Base-by-base conservation (phyloP, 1,140 invertebrate genomes). In the Potamilus streckersoni region DNA sequence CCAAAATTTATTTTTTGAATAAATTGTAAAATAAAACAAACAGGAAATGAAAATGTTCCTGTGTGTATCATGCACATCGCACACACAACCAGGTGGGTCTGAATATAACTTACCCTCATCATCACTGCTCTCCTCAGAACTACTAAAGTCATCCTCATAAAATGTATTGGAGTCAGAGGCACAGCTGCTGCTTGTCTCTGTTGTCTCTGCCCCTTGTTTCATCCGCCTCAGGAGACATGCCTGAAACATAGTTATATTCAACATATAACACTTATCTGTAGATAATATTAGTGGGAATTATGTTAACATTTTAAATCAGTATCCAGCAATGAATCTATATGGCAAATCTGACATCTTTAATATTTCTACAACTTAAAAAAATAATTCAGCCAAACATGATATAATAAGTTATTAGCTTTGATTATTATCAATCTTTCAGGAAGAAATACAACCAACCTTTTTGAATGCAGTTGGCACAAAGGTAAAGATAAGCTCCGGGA, bases 81-180 rank as follows among this genome's bases (percentile, higher is more conserved):
- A 23, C 23, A 23, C 23, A 23, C 23, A 23, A 23, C 31, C 49
- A 23, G 56, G 0, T 0, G 16, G 20, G n/a, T 61, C 17, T 11
- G 11, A 49, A 49, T 49, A 6, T 56, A 75, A 77, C 74, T 90
- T 91, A 93, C 94, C 95, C 88, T 96, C 95, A 86, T 96, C 95
- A 56, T 94, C 94, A 77, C 95, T 95, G 73, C 94, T 96, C 83
- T 96, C 95, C 79, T 96, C 95, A 0, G 96, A 96, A 87, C 94
- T 96, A 84, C 96, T 95, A 85, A 97, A 95, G 89, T 92, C 91
- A 87, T 97, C 96, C 89, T 97, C 96, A 87, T 96, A 97, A 88
- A 96, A 97, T 23, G 95, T 96, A 60, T 96, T 96, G 8, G 95
- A 96, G 87, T 97, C 96, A 0, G 95, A 96, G 65, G 94, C 93